Conservation (phyloP, 2,113 vertebrate species). For the Lycaon pictus region DNA sequence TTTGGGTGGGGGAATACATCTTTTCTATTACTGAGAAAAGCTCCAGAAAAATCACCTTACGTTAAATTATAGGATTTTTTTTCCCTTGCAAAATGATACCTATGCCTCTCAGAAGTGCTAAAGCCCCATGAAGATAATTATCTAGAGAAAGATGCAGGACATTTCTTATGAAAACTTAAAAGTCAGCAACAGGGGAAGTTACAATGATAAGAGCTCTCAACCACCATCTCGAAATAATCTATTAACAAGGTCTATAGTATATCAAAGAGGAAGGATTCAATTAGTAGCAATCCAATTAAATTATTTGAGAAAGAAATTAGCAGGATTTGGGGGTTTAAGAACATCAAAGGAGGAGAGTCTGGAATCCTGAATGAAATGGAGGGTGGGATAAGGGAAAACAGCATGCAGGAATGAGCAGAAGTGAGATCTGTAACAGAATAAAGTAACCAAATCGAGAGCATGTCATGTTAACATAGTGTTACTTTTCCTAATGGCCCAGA, state of each 20-base stretch:
- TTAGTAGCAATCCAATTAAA: neutral
- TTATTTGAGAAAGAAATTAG: neutral
- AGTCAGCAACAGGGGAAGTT: neutral
- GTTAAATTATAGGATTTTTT: neutral
- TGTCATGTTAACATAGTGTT: neutral
- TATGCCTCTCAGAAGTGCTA: neutral
- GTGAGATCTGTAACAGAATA: neutral
- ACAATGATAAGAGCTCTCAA: neutral
- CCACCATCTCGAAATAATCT: neutral
- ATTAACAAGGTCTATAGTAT: neutral
- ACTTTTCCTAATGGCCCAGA: neutral
- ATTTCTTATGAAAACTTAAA: neutral
- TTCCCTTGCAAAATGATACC: neutral
- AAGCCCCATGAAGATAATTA: neutral
- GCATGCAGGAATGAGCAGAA: neutral
- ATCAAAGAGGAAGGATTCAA: neutral
- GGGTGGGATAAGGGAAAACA: neutral
- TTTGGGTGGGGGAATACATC: neutral
- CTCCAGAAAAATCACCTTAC: neutral
- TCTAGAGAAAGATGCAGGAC: neutral
- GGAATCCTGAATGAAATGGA: neutral
- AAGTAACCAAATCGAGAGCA: neutral
- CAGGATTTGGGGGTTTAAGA: neutral
- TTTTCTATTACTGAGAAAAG: neutral
- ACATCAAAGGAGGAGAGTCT: neutral